phyloP scores from a whole-genome alignment of 2,888 invertebrate genomes.

The Blera fallax region DNA sequence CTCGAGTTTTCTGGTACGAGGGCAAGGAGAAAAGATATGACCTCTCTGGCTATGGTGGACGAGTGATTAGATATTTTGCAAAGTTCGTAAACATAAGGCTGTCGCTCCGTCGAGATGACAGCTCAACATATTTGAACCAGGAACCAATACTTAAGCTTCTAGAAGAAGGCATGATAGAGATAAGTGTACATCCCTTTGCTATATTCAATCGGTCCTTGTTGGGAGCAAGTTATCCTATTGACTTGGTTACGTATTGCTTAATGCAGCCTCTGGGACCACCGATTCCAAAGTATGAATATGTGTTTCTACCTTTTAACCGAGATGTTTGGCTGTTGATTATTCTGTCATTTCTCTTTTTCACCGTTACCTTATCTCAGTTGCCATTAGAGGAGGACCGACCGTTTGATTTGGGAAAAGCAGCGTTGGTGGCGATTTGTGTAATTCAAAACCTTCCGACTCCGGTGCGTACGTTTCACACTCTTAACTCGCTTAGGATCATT shows the following conservation, averaged over 20 bases:
- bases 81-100: background rate
- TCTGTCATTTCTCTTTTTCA: background rate
- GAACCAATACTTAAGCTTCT: background rate
- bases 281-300: background rate
- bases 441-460: background rate
- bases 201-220: background rate
- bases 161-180: background rate
- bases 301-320: background rate
- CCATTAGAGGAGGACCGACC: background rate
- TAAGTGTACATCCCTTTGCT: background rate
- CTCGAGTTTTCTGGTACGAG: background rate
- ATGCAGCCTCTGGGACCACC: background rate
- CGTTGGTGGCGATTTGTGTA: background rate
- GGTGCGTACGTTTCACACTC: background rate
- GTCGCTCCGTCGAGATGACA: background rate
- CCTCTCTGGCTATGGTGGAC: background rate
- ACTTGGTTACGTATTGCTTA: background rate
- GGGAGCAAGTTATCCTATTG: background rate
- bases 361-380: background rate
- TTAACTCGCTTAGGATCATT: background rate
- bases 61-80: background rate
- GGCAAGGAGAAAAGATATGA: background rate
- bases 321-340: background rate
- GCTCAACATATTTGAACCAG: background rate
- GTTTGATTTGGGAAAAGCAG: background rate